Conservation (phyloP, 2,888 invertebrate genomes). For the Amphipyra berbera region DNA sequence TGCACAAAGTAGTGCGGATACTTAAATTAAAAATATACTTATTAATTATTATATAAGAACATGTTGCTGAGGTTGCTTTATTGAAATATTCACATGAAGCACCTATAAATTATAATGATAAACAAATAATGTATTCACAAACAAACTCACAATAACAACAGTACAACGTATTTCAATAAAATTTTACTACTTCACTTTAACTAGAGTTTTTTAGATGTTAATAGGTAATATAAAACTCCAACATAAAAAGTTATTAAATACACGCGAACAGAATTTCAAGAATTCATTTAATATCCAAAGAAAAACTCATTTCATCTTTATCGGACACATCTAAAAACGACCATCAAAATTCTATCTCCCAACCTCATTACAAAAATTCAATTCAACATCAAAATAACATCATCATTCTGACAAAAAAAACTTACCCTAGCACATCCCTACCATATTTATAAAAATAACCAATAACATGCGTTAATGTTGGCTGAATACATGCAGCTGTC, state of each 20-base stretch:
- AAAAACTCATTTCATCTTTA: slow-evolving; percentile 57
- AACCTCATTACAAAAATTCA: slow-evolving; percentile 61
- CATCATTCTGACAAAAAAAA: slow-evolving; percentile 68
- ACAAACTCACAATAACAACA: neutral
- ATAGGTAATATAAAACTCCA: slow-evolving; percentile 24
- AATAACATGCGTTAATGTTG: slow-evolving; percentile 82
- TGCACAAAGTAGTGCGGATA: too few relatives aligned
- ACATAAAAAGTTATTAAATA: slow-evolving; percentile 47
- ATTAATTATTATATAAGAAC: too few relatives aligned
- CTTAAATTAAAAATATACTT: too few relatives aligned
- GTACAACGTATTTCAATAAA: slow-evolving; percentile 4
- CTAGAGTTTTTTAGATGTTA: slow-evolving; percentile 17
- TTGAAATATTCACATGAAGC: too few relatives aligned
- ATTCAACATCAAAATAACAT: slow-evolving; percentile 61
- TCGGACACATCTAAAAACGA: slow-evolving; percentile 60
- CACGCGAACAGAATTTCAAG: slow-evolving; percentile 43
- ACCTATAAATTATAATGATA: too few relatives aligned
- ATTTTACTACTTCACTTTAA: neutral
- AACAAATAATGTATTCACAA: too few relatives aligned
- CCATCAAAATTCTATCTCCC: slow-evolving; percentile 69
- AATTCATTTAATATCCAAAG: slow-evolving; percentile 46
- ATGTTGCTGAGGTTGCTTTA: too few relatives aligned
- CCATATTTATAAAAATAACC: slow-evolving; percentile 81
- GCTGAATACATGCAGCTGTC: slow-evolving; percentile 81
- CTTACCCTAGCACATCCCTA: slow-evolving; percentile 51